Conservation (phyloP, 2,113 vertebrate species). For the Halcyon senegalensis region DNA sequence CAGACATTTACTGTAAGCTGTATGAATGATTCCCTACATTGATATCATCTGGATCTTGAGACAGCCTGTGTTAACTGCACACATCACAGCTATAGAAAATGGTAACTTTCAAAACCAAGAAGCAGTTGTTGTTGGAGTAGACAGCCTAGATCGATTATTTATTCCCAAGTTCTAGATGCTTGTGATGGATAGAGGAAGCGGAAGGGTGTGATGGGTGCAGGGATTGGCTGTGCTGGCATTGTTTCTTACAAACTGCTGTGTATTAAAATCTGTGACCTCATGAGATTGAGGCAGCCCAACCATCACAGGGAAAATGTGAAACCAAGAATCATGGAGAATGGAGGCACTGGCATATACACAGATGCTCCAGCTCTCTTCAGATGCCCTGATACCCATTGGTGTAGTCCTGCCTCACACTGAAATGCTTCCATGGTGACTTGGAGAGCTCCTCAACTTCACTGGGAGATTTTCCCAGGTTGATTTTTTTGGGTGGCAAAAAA, state of each 20-base stretch:
- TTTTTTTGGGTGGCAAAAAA: not conserved
- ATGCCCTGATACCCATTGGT: not conserved
- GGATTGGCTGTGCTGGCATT: not conserved
- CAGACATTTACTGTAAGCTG: not conserved
- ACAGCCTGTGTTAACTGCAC: not conserved
- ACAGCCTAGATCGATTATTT: not conserved
- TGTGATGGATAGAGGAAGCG: not conserved
- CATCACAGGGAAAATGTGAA: not conserved
- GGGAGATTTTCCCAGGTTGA: not conserved
- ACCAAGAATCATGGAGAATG: not conserved
- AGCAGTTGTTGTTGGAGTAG: not conserved
- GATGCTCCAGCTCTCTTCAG: not conserved
- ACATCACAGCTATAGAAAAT: not conserved
- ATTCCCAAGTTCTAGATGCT: not conserved
- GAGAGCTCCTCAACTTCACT: not conserved
- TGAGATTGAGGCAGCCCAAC: not conserved
- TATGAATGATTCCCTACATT: not conserved
- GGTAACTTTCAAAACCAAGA: not conserved
- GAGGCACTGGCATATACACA: not conserved
- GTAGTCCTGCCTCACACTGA: not conserved
- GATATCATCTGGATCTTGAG: not conserved
- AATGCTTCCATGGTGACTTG: not conserved
- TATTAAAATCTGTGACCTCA: not conserved
- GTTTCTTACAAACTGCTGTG: not conserved
- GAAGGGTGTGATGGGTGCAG: not conserved